Evolutionary conservation across 2,797 vertebrate genomes (phyloP).

Genomic region (Cheirogaleus major): DNA sequence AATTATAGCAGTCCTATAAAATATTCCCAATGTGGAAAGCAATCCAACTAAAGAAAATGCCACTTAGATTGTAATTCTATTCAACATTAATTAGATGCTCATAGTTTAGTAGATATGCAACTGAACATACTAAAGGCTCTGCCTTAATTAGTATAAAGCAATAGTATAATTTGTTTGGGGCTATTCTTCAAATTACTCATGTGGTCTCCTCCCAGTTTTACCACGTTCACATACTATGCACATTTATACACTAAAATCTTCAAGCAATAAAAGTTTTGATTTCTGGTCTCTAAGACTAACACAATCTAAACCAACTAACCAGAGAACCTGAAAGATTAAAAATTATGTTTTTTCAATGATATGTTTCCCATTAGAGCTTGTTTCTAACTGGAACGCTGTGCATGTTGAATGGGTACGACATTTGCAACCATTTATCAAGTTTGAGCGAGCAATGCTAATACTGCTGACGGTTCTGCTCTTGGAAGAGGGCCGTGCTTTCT

Average conservation of each 20-base stretch:
- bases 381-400: conserved; percentile 81
- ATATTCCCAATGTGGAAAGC: not conserved
- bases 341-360: conserved; percentile 32
- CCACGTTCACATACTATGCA: not conserved
- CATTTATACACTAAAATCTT: conserved; percentile 34
- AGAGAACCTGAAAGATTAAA: conserved; percentile 68
- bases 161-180: not conserved
- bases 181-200: not conserved
- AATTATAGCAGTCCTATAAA: not conserved
- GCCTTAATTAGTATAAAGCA: conserved; percentile 7
- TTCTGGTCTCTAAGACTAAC: conserved; percentile 37
- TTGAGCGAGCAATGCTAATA: conserved; percentile 85
- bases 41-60: conserved; percentile 18
- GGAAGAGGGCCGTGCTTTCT: conserved; percentile 83
- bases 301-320: conserved; percentile 76
- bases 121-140: conserved; percentile 28
- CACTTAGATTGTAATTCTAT: not conserved
- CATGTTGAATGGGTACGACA: conserved; percentile 82
- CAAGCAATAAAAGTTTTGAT: conserved; percentile 27
- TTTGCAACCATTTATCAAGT: conserved; percentile 79
- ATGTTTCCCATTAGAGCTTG: conserved; percentile 72
- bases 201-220: not conserved
- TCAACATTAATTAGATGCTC: not conserved
- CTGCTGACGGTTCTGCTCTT: conserved; percentile 83
- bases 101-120: not conserved